Percentiles rank a stretch among this genome's conserved stretches.
phyloP scores from a whole-genome alignment of 92 coral and sea anemone genomes.

The Porites lobata region DNA sequence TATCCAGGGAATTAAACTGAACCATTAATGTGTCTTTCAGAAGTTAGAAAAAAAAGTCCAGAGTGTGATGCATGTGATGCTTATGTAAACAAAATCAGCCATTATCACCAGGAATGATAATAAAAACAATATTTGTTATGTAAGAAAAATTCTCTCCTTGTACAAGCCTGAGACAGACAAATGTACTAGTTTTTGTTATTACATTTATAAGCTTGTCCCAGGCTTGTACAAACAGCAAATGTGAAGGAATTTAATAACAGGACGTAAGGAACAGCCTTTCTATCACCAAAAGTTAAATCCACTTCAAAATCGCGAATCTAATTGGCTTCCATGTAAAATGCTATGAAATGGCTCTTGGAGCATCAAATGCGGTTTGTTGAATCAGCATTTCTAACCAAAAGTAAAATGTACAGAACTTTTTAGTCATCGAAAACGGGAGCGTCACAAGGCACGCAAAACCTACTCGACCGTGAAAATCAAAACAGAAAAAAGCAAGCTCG shows the following conservation, averaged over 20 bases:
- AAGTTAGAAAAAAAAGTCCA: background rate
- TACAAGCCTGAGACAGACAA: no score
- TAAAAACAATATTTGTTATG: no score
- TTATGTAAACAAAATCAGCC: background rate
- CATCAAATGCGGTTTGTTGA: background rate
- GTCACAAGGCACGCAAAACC: conserved; percentile 7
- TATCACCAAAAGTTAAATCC: background rate
- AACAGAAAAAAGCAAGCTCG: conserved; percentile 40
- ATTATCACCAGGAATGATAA: background rate
- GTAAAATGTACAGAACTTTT: conserved; percentile 1
- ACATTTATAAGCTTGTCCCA: background rate
- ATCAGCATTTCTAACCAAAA: background rate
- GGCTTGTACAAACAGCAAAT: background rate
- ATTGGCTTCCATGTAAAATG: background rate
- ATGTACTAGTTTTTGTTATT: no score
- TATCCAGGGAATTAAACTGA: background rate
- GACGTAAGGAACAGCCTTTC: background rate
- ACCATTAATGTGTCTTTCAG: background rate
- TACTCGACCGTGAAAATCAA: conserved; percentile 56
- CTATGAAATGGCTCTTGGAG: background rate
- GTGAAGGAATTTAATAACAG: conserved; percentile 29
- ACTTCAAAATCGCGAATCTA: background rate
- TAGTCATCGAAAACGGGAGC: conserved; percentile 7
- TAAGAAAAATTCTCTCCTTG: no score
- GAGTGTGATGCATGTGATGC: background rate